Evolutionary conservation across 2,797 vertebrate species (phyloP).

Genomic region (Scolopax bukidnonensis): DNA sequence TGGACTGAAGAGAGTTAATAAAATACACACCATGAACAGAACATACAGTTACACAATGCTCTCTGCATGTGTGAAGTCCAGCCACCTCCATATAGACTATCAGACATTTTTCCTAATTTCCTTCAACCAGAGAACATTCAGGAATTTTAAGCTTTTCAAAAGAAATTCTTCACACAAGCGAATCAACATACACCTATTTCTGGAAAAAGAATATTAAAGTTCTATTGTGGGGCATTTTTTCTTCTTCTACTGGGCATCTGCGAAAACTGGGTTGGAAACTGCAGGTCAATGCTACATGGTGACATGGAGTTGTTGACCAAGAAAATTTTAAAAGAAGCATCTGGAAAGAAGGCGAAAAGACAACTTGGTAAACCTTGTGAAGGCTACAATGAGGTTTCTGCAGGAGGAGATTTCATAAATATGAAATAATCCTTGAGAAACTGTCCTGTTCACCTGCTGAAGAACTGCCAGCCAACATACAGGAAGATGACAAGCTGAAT

Average conservation of each 20-base stretch:
- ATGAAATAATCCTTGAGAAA: background rate
- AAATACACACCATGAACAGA: background rate
- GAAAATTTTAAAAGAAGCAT: background rate
- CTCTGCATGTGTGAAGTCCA: background rate
- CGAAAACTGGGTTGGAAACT: background rate
- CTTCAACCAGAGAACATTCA: background rate
- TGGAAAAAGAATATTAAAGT: background rate
- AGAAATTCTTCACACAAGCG: background rate
- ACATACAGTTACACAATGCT: background rate
- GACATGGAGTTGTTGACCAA: background rate
- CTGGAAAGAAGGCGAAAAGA: background rate
- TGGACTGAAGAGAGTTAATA: background rate
- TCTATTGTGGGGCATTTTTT: background rate
- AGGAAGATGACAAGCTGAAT: background rate
- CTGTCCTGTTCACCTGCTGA: background rate
- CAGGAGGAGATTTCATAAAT: background rate
- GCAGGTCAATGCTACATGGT: background rate
- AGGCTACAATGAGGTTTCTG: background rate
- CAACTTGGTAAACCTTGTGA: accelerated
- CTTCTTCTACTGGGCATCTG: background rate
- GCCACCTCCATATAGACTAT: background rate
- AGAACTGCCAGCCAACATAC: background rate
- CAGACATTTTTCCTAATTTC: background rate
- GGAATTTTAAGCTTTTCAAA: background rate
- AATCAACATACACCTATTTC: background rate